phyloP scores from a whole-genome alignment of 2,113 vertebrate genomes.

The Salvator merianae region DNA sequence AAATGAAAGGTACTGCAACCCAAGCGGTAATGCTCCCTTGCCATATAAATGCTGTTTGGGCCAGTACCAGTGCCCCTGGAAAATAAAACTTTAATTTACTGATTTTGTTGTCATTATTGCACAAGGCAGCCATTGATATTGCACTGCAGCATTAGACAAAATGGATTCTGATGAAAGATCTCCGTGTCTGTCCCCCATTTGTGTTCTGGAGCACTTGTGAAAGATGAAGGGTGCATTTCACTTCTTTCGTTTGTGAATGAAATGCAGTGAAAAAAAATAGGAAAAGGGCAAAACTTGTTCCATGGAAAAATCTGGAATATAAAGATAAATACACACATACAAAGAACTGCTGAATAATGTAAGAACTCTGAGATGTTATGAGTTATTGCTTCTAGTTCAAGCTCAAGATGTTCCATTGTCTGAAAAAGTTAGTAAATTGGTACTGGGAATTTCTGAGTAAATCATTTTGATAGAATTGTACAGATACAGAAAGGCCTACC shows the following conservation, averaged over 20 bases:
- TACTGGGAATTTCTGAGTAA: not conserved
- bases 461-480: conserved; percentile 13
- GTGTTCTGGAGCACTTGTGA: too few relatives aligned
- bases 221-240: not conserved
- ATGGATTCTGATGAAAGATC: too few relatives aligned
- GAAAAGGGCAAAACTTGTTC: not conserved
- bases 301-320: not conserved
- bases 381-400: conserved; percentile 16
- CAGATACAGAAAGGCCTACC: not conserved
- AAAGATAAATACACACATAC: not conserved
- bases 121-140: too few relatives aligned
- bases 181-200: too few relatives aligned
- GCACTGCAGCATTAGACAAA: too few relatives aligned
- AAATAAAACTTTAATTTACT: too few relatives aligned
- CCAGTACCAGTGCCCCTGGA: too few relatives aligned
- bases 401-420: conserved; percentile 5
- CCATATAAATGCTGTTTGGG: too few relatives aligned
- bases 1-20: too few relatives aligned
- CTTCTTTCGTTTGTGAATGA: not conserved
- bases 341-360: not conserved
- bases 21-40: too few relatives aligned
- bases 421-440: not conserved
- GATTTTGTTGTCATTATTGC: too few relatives aligned
- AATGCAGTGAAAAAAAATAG: not conserved
- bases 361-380: not conserved